Percentiles rank a stretch among this genome's conserved stretches.
Conservation (phyloP, 2,797 vertebrate species). For the Thaleichthys pacificus region DNA sequence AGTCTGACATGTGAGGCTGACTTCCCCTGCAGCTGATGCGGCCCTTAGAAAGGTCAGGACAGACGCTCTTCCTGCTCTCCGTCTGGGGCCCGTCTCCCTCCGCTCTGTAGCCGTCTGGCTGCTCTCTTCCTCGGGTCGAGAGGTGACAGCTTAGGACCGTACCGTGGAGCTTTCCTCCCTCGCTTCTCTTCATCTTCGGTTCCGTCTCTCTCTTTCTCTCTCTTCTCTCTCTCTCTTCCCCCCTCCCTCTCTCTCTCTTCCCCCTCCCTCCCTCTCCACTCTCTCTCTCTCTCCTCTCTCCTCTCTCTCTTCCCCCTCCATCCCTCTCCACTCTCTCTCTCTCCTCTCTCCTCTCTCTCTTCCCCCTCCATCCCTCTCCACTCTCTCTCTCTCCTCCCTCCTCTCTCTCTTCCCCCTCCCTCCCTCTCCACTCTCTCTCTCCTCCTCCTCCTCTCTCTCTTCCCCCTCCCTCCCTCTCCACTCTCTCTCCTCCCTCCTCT, state of each 20-base stretch:
- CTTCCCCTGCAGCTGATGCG: constrained; percentile 63
- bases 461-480: neutral
- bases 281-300: constrained; percentile 47
- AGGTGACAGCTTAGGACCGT: constrained; percentile 59
- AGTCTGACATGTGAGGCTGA: constrained; percentile 59
- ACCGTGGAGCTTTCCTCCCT: constrained; percentile 58
- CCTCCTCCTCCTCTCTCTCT: constrained; percentile 5
- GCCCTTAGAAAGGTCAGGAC: constrained; percentile 69
- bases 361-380: neutral
- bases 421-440: constrained; percentile 31
- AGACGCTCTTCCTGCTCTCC: constrained; percentile 59
- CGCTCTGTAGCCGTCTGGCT: constrained; percentile 55
- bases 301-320: constrained; percentile 30
- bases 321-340: constrained; percentile 42
- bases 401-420: constrained; percentile 31
- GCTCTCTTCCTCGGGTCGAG: constrained; percentile 59
- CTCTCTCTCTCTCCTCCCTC: constrained; percentile 46
- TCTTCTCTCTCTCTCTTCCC: constrained; percentile 37
- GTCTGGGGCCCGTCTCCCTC: constrained; percentile 67
- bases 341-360: neutral
- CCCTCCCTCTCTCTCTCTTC: neutral
- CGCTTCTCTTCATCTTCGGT: constrained; percentile 24
- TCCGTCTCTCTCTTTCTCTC: neutral
- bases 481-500: constrained; percentile 8
- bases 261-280: constrained; percentile 44